phyloP scores from a whole-genome alignment of 1,140 invertebrate genomes.

The Cephus cinctus region DNA sequence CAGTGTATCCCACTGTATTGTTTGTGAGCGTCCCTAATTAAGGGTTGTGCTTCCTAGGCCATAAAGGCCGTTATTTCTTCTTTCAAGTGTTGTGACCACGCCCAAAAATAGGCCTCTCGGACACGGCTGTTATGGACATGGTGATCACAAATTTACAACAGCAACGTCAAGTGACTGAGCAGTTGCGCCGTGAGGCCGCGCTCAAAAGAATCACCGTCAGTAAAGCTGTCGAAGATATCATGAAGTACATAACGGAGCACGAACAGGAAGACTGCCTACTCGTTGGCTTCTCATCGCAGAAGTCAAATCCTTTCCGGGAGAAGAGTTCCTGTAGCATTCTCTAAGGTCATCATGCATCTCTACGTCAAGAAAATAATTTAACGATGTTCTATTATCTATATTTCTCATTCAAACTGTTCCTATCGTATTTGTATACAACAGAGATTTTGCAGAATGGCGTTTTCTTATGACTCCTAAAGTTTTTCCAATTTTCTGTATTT shows the following conservation, averaged over 20 bases:
- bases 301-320: slow-evolving; percentile 96
- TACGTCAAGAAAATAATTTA: no score
- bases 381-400: no score
- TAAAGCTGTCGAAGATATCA: slow-evolving; percentile 89
- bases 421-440: no score
- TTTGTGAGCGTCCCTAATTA: no score
- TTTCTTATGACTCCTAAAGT: no score
- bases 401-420: no score
- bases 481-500: no score
- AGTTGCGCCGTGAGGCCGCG: slow-evolving; percentile 87
- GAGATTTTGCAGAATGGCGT: no score
- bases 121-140: slow-evolving; percentile 85
- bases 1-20: no score
- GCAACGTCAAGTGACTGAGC: slow-evolving; percentile 89
- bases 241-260: slow-evolving; percentile 90
- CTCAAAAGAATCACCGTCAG: slow-evolving; percentile 86
- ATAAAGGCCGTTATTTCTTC: neutral
- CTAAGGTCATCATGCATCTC: slow-evolving; percentile 56
- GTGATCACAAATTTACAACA: slow-evolving; percentile 88
- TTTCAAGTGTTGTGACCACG: slow-evolving; percentile 23
- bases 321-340: slow-evolving; percentile 89
- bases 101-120: slow-evolving; percentile 74
- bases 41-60: no score
- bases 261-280: slow-evolving; percentile 94
- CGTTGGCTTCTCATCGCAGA: slow-evolving; percentile 92